Evolutionary conservation across 2,113 vertebrate genomes (phyloP).

Genomic region (Hirundichthys speculiger): DNA sequence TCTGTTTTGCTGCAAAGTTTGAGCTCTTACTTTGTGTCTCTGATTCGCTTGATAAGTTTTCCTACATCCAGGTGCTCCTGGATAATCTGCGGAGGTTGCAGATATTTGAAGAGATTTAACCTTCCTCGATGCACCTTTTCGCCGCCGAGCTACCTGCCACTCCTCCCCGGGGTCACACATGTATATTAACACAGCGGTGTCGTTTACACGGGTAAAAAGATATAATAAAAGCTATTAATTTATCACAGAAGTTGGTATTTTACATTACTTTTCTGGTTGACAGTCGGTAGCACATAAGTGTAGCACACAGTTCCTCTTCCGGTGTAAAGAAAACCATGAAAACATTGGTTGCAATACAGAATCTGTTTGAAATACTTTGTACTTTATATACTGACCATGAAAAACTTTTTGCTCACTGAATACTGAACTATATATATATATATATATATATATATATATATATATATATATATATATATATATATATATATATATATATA

Average conservation of each 20-base stretch:
- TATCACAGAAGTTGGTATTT: background rate
- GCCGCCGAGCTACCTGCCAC: conserved; percentile 75
- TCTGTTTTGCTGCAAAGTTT: background rate
- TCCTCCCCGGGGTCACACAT: conserved; percentile 65
- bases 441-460: too few relatives aligned
- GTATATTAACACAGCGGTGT: background rate
- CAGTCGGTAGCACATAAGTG: conserved; percentile 4
- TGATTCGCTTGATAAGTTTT: conserved; percentile 61
- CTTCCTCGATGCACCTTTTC: conserved; percentile 64
- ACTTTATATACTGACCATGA: too few relatives aligned
- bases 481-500: too few relatives aligned
- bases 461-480: too few relatives aligned
- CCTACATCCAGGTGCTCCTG: conserved; percentile 54
- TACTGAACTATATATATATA: too few relatives aligned
- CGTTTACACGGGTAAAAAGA: background rate
- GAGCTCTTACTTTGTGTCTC: conserved; percentile 68
- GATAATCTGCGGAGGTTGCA: background rate
- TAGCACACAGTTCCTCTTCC: conserved; percentile 58
- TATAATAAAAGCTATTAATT: background rate
- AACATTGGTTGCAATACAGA: too few relatives aligned
- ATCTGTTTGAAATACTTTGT: too few relatives aligned
- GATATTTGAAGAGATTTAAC: conserved; percentile 20
- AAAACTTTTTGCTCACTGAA: too few relatives aligned
- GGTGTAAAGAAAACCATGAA: too few relatives aligned
- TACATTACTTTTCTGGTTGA: too few relatives aligned